Evolutionary conservation across 2,113 vertebrate genomes (phyloP), one percentile per base, ranked within the genome.

Genomic region (Casuarius casuarius): DNA sequence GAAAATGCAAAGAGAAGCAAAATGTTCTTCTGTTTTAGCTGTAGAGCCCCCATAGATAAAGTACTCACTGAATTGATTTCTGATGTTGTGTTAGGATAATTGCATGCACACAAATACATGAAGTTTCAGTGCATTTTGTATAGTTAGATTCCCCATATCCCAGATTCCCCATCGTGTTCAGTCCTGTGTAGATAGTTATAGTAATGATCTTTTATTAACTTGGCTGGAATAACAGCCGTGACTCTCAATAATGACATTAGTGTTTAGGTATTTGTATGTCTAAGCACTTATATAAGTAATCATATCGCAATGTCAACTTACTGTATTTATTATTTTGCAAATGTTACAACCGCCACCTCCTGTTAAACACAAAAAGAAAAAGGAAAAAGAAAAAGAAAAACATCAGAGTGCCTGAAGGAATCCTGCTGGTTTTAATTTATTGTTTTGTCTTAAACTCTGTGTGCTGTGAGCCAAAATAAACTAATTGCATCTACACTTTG

Each of bases 191-290:
- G 77, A 92, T 94, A 87, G 95, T 96, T 97, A 92, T 4, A 95
- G 87, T 95, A 96, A 97, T 95, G 96, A 96, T 96, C 94, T 96
- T 97, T 97, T 97, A 97, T 97, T 97, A 96, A 96, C 91, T 97
- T 97, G 95, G 95, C 96, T 85, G 91, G 82, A 97, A 71, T 84
- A 91, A 88, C 82, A 86, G 80, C 96, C 74, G 84, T 96, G 96
- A 96, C 81, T 97, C 92, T 95, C 94, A 93, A 31, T 79, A 94
- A 97, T 96, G 91, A 97, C 94, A 93, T 88, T 95, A 96, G 81
- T 79, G 78, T 91, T 97, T 85, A 97, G 95, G 96, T 92, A 97
- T 96, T 94, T 97, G 82, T 92, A 92, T 77, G 88, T 67, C 91
- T 97, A 97, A 96, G 95, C 92, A 63, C 93, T 97, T 95, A 97